Evolutionary conservation across 2,888 invertebrate species (phyloP), one percentile per base, ranked within the genome.

Genomic region (Pseudococcus jackbeardsleyi): DNA sequence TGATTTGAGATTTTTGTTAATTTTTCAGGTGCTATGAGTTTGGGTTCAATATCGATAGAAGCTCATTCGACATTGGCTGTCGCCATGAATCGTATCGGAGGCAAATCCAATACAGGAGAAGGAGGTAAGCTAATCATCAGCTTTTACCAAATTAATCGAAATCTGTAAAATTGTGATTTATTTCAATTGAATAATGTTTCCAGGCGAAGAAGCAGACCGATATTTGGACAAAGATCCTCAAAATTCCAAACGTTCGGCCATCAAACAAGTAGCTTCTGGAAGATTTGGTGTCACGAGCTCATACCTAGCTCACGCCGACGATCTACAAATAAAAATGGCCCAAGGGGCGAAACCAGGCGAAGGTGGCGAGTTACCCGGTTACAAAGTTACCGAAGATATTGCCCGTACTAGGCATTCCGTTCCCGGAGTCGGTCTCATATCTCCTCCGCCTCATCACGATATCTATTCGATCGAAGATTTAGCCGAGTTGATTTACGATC

Each of bases 281-380:
- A 94, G 99, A 85, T 99, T 99, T 92, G 99, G 99, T 11, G 99
- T 99, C 5, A 99, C 99, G 0, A 98, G 98, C 17, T 96, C 98
- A 0, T 99, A 99, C 92, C 92, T 99, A 90, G 98, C 99, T 11
- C 97, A 99, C 92, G 97, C 99, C 0, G 99, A 99, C 92, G 99
- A 99, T 92, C 92, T 99, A 90, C 99, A 99, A 93, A 99, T 99
- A 91, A 99, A 99, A 93, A 99, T 99, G 99, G 99, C 99, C 9
- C 98, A 99, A 92, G 99, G 99, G 1, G 99, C 99, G 88, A 99
- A 99, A 92, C 99, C 99, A 0, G 99, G 99, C 0, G 99, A 99
- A 92, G 99, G 99, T 33, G 99, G 99, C 2, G 99, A 99, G 92
- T 92, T 99, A 89, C 99, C 99, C 0, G 99, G 95, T 2, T 94